Evolutionary conservation across 2,888 invertebrate species (phyloP), one percentile per base, ranked within the genome.

Genomic region (Morpho helenor): DNA sequence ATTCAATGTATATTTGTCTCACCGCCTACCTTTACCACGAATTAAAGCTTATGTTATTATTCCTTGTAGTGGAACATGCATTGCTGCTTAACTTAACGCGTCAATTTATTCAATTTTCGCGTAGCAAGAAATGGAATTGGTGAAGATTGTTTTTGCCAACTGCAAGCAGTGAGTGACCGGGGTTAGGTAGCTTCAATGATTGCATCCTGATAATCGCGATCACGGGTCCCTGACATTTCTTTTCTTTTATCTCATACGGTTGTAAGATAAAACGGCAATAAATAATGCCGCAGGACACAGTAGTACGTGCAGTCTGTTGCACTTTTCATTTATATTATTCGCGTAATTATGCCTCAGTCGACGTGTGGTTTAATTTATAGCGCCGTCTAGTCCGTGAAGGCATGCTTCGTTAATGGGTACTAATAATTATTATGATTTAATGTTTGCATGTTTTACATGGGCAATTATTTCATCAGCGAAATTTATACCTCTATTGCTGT

Each of bases 201-300:
- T 79, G 81, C 77, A 76, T 76, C 74, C 78, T 79, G 87, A 87
- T 88, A 87, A 87, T 86, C 87, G 81, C 84, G 84, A 87, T 85
- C 85, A 81, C 79, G 79, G 81, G 75, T 70, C 71, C 63, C 80
- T 81, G 87, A 85, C 82, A 82, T 84, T 87, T 87, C 84, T 87
- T 87, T 87, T 87, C 85, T 87, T 87, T 87, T 85, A 87, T 87
- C 85, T 76, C 80, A 74, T 77, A 80, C 80, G 80, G 82, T 82
- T 82, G 75, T 77, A 75, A 86, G 85, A 88, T 87, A 87, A 88
- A 87, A 77, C 74, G 72, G 84, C 75, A 87, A 87, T 89, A 88
- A 89, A 88, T 88, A 87, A 87, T 85, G 76, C 59, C 75, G 70
- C 73, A 77, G 77, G 86, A 84, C 75, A 77, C 75, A 76, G 69